Percentiles rank a stretch among this genome's conserved stretches.
phyloP scores from a whole-genome alignment of 2,797 vertebrate species.

The Enoplosus armatus region DNA sequence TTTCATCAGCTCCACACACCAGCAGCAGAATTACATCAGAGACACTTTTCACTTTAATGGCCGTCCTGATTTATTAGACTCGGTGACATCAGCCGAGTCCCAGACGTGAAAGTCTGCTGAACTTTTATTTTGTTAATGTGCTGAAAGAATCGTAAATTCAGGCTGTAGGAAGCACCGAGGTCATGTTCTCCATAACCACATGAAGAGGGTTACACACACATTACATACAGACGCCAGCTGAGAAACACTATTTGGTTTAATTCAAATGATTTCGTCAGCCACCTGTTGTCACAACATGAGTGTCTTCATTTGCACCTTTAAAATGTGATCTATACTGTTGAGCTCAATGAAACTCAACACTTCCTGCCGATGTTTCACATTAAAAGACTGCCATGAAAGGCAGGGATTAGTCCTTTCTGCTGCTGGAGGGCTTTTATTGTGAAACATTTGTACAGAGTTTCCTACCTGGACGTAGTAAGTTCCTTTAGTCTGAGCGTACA shows the following conservation, averaged over 20 bases:
- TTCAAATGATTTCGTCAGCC: no score
- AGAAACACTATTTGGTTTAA: no score
- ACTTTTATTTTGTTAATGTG: neutral
- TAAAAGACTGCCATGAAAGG: neutral
- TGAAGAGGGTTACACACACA: no score
- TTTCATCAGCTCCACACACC: conserved; percentile 42
- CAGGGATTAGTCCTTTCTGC: neutral
- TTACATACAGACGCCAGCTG: no score
- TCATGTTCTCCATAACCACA: no score
- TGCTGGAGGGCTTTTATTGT: neutral
- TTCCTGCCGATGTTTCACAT: conserved; percentile 10
- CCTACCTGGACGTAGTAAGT: conserved; percentile 97
- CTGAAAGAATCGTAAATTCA: no score
- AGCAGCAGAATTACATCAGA: conserved; percentile 24
- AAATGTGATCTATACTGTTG: no score
- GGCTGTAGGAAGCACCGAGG: neutral
- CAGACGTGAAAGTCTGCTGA: neutral
- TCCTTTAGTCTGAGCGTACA: conserved; percentile 98
- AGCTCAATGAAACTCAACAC: neutral
- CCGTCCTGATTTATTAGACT: neutral
- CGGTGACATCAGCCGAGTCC: neutral
- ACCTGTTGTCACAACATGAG: no score
- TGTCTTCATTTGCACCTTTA: no score
- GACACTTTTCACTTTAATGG: neutral
- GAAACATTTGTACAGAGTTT: neutral